Evolutionary conservation across 2,888 invertebrate species (phyloP).

Genomic region (Empis livida): DNA sequence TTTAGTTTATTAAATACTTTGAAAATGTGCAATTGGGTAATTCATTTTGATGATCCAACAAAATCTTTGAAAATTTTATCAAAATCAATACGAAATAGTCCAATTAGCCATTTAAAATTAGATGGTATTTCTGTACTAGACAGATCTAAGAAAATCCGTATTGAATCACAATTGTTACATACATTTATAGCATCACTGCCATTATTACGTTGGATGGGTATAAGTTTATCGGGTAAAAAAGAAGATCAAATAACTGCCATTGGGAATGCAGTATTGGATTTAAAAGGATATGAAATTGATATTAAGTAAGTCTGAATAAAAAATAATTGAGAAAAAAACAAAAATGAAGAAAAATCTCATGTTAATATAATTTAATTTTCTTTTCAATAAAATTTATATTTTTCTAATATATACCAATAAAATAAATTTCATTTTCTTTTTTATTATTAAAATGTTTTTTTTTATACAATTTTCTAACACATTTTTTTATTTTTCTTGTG

Average conservation of each 20-base stretch:
- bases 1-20: constrained; percentile 22
- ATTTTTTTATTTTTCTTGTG: neutral
- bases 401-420: too few species aligned
- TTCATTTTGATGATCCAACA: constrained; percentile 22
- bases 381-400: too few species aligned
- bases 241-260: constrained; percentile 24
- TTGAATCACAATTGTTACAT: constrained; percentile 22
- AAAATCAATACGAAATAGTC: constrained; percentile 22
- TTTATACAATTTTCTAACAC: neutral
- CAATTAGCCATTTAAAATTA: constrained; percentile 24
- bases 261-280: constrained; percentile 23
- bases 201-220: constrained; percentile 23
- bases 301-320: constrained; percentile 20
- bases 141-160: constrained; percentile 20
- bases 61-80: constrained; percentile 22
- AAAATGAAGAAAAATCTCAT: neutral
- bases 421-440: neutral
- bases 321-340: neutral
- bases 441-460: too few species aligned
- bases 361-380: too few species aligned
- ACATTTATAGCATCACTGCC: constrained; percentile 21
- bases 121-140: constrained; percentile 24
- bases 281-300: constrained; percentile 25
- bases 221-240: constrained; percentile 22
- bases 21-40: constrained; percentile 26